Conservation (phyloP, 2,888 invertebrate genomes). For the Theretra japonica region DNA sequence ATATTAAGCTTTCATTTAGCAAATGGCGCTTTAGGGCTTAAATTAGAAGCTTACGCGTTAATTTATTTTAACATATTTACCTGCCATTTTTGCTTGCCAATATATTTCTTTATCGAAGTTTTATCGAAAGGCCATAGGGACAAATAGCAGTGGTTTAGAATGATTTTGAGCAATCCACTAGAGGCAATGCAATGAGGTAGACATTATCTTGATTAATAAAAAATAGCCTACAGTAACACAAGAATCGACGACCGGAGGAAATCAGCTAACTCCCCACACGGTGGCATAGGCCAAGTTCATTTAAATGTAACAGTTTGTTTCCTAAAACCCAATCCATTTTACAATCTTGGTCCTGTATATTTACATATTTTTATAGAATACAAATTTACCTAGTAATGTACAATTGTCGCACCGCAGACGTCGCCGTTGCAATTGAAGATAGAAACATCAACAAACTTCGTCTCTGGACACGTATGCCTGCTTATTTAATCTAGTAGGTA, state of each 20-base stretch:
- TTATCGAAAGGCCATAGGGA: not conserved
- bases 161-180: not conserved
- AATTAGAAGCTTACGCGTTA: too few species aligned
- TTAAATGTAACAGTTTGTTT: constrained; percentile 52
- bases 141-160: not conserved
- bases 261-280: too few species aligned
- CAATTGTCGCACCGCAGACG: constrained; percentile 48
- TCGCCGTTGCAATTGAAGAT: constrained; percentile 33
- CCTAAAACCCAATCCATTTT: constrained; percentile 52
- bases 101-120: not conserved
- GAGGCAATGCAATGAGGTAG: not conserved
- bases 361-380: constrained; percentile 70
- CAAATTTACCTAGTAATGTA: constrained; percentile 80
- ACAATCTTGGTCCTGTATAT: constrained; percentile 80
- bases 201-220: constrained; percentile 1
- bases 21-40: too few species aligned
- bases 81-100: not conserved
- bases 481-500: not conserved
- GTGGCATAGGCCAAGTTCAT: not conserved
- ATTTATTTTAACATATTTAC: not conserved
- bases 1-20: not conserved
- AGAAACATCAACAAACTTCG: constrained; percentile 21
- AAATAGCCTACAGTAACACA: not conserved
- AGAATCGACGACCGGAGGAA: not conserved
- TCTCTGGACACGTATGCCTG: not conserved